phyloP scores from a whole-genome alignment of 2,113 vertebrate genomes.

The Sphaerodactylus townsendi region DNA sequence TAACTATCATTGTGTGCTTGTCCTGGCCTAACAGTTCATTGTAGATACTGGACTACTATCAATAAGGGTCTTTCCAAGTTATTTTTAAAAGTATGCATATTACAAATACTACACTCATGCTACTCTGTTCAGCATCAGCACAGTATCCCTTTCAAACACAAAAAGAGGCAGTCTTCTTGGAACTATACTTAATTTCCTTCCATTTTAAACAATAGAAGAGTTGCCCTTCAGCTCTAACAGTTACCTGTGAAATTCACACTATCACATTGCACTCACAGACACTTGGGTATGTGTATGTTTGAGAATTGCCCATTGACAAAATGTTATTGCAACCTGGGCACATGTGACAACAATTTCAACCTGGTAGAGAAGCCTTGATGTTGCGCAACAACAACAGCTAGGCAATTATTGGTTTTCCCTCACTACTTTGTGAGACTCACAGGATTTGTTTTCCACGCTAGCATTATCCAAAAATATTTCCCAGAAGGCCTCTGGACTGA shows the following conservation, averaged over 20 bases:
- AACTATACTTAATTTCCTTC: no score
- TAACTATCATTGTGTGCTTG: neutral
- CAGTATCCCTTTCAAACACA: neutral
- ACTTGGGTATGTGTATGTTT: neutral
- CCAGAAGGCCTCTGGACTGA: neutral
- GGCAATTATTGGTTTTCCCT: neutral
- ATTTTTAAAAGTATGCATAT: neutral
- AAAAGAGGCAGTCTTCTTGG: neutral
- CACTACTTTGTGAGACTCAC: neutral
- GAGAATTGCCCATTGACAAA: neutral
- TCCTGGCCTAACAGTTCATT: neutral
- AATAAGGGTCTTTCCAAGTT: neutral
- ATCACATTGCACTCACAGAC: neutral
- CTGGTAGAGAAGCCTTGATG: neutral
- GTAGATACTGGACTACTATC: neutral
- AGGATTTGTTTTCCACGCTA: neutral
- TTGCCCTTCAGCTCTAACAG: neutral
- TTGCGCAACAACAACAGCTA: neutral
- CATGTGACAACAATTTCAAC: neutral
- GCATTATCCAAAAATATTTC: neutral
- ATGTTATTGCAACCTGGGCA: neutral
- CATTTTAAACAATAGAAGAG: neutral
- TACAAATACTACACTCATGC: neutral
- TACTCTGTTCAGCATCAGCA: neutral
- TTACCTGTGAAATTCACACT: neutral